Conservation (phyloP, 2,113 vertebrate genomes). For the Canis aureus region DNA sequence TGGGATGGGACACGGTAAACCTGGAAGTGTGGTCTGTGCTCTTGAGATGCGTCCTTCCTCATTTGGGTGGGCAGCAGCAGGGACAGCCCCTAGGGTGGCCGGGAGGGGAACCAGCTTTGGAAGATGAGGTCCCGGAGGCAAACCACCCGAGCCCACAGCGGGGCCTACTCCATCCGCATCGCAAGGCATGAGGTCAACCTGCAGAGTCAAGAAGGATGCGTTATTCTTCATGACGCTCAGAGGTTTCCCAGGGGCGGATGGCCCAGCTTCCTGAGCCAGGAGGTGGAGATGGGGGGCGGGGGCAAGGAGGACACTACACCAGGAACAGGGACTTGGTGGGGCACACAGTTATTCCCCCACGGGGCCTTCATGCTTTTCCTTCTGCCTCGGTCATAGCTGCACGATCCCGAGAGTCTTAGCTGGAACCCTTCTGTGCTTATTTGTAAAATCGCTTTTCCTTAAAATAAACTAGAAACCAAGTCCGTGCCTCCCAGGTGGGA, state of each 20-base stretch:
- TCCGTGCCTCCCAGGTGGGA: neutral
- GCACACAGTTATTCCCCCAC: rapidly evolving
- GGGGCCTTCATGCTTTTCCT: too few species aligned
- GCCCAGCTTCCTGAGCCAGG: neutral
- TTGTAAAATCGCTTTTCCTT: neutral
- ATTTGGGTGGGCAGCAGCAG: neutral
- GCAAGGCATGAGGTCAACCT: rapidly evolving
- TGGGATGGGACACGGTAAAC: neutral
- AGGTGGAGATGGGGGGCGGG: neutral
- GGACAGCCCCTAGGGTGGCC: rapidly evolving
- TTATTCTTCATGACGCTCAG: neutral
- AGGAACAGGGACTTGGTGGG: rapidly evolving
- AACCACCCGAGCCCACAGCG: rapidly evolving
- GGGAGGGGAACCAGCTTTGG: rapidly evolving
- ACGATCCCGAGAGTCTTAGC: neutral
- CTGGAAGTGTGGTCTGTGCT: neutral
- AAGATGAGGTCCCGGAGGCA: neutral
- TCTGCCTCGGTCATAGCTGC: neutral
- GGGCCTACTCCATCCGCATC: rapidly evolving
- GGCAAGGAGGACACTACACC: rapidly evolving
- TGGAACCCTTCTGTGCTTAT: neutral
- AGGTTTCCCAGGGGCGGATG: rapidly evolving
- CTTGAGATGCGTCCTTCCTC: neutral
- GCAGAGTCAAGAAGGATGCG: too few species aligned
- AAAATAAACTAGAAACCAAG: neutral